These are phyloP conservation scores for Tetramorium bicarinatum DNA, from an alignment of 2,888 invertebrate species.

Conservation along the genomic window DNA sequence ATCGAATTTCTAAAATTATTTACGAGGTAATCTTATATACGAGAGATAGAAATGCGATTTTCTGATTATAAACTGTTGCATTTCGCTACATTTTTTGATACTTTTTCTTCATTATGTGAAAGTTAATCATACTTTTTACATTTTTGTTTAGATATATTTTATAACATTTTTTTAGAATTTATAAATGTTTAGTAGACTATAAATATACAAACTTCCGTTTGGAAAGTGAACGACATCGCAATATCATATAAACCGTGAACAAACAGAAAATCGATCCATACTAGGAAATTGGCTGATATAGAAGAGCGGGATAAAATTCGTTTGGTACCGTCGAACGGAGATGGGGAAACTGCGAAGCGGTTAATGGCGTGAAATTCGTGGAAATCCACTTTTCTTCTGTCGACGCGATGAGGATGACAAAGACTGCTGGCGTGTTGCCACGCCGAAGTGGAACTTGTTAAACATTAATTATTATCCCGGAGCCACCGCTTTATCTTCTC, in stretches of 20 bases:
- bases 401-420: slow-evolving; percentile 41
- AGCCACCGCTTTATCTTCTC: slow-evolving; percentile 53
- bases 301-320: slow-evolving; percentile 30
- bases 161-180: neutral
- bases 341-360: slow-evolving; percentile 38
- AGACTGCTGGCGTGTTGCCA: slow-evolving; percentile 63
- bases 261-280: slow-evolving; percentile 15
- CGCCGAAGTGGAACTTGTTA: slow-evolving; percentile 61
- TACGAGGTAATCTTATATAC: neutral
- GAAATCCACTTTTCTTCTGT: slow-evolving; percentile 60
- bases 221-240: neutral
- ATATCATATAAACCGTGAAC: slow-evolving; percentile 2
- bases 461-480: slow-evolving; percentile 69
- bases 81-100: slow-evolving; percentile 22
- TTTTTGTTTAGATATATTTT: neutral
- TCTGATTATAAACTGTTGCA: neutral
- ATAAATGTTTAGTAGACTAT: neutral
- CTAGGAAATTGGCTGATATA: neutral
- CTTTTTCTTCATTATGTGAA: neutral
- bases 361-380: slow-evolving; percentile 62
- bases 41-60: neutral
- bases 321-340: slow-evolving; percentile 20
- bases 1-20: slow-evolving; percentile 10
- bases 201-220: neutral
- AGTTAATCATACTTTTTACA: neutral